Base-by-base conservation (phyloP, 2,113 vertebrate genomes). In the Danionella cerebrum region DNA sequence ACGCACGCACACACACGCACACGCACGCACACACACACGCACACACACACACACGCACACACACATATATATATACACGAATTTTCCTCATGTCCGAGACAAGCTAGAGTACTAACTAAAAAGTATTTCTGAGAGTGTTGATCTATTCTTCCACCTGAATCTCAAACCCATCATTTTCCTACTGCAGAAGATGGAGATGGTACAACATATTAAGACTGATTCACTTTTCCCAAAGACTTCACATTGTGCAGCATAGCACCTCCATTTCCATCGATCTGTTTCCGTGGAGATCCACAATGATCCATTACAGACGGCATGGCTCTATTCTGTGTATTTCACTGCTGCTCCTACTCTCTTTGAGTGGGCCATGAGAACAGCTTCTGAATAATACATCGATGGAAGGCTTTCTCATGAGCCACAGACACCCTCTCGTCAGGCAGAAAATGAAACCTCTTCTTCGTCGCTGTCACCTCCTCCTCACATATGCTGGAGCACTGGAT, bases 391-490 rank as follows among this genome's bases (percentile, higher is more conserved):
- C 45, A 65, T 48, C 47, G 45, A 58, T 52, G 52, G 31, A 24
- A 48, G 13, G 13, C 25, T 59, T 45, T 47, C 35, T 21, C 25
- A 38, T 60, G 18, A 35, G 47, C 33, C 50, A 27, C 41, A n/a
- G 48, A 55, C 55, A 42, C 33, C 31, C 27, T 29, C 64, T 64
- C 18, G 21, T 33, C 10, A 45, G 45, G 64, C 45, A 65, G 19
- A 70, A 75, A 53, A 75, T 73, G 55, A 67, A 45, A 57, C 57
- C 27, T 53, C 53, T 68, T 33, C 66, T 58, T 22, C 21, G 58
- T 11, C 2, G 13, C 62, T 44, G 36, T 65, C 19, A 41, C 48
- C 48, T 7, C 53, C 24, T 71, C 12, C 31, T 22, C 21, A n/a
- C 8, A 4, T 25, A 48, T 10, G 0, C 6, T 11, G 36, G 12